Evolutionary conservation across 2,113 vertebrate species (phyloP).

Genomic region (Atractosteus spatula): DNA sequence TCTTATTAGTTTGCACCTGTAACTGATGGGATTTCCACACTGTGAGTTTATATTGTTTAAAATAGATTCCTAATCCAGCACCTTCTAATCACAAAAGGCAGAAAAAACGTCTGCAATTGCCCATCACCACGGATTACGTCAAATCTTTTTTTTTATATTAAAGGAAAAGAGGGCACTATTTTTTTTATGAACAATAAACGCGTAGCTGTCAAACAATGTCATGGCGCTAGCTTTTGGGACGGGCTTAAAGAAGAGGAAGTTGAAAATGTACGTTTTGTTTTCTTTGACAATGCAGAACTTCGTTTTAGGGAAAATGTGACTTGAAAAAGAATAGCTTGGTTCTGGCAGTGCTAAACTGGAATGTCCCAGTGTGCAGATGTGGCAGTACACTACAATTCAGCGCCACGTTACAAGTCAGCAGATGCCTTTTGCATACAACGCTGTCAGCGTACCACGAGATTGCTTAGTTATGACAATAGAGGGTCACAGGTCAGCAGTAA

Average conservation of each 20-base stretch:
- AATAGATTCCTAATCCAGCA: constrained; percentile 82
- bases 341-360: constrained; percentile 64
- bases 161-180: constrained; percentile 78
- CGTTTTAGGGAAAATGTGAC: constrained; percentile 80
- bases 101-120: constrained; percentile 75
- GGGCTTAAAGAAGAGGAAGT: constrained; percentile 70
- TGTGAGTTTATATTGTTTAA: constrained; percentile 76
- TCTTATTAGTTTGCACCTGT: constrained; percentile 74
- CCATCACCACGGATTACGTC: constrained; percentile 82
- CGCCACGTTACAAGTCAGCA: background rate
- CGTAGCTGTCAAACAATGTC: constrained; percentile 75
- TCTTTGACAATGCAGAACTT: constrained; percentile 35
- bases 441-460: background rate
- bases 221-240: constrained; percentile 79
- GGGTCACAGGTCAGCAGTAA: too few species aligned
- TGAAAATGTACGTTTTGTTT: constrained; percentile 55
- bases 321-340: constrained; percentile 63
- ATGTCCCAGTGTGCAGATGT: constrained; percentile 59
- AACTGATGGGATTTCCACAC: constrained; percentile 78
- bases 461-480: background rate
- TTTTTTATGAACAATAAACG: constrained; percentile 79
- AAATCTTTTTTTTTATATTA: constrained; percentile 58
- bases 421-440: background rate
- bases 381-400: constrained; percentile 30
- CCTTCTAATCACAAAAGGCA: constrained; percentile 78